Conservation (phyloP, 1,140 invertebrate species). For the Drosophila ohnishii region DNA sequence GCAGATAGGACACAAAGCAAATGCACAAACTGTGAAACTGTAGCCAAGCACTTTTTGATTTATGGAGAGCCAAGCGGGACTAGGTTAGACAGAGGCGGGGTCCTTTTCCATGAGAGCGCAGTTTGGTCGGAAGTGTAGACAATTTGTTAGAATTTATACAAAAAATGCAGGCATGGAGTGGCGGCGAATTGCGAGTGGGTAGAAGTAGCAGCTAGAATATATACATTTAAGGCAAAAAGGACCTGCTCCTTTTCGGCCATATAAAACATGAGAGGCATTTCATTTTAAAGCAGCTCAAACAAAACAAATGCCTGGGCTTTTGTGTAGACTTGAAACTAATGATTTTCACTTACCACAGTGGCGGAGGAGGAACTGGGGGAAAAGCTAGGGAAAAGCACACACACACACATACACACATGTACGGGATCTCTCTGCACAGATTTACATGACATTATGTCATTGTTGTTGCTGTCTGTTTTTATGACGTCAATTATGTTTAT, state of each 20-base stretch:
- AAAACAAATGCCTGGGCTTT: constrained; percentile 77
- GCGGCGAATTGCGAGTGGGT: neutral
- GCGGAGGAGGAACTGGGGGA: neutral
- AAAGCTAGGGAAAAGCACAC: neutral
- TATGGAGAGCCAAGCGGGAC: constrained; percentile 60
- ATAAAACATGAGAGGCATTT: constrained; percentile 78
- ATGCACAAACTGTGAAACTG: constrained; percentile 78
- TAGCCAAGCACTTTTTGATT: constrained; percentile 81
- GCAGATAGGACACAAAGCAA: constrained; percentile 66
- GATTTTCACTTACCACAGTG: constrained; percentile 67
- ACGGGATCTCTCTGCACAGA: constrained; percentile 59
- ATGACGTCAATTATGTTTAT: constrained; percentile 81
- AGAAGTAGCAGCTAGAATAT: neutral
- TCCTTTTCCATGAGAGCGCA: constrained; percentile 31
- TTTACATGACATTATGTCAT: constrained; percentile 80
- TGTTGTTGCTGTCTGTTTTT: constrained; percentile 74
- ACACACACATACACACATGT: neutral
- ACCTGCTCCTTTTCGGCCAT: constrained; percentile 15
- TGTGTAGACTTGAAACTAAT: constrained; percentile 74
- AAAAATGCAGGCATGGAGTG: constrained; percentile 62
- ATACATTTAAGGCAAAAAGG: constrained; percentile 2
- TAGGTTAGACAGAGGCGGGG: constrained; percentile 15
- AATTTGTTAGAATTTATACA: constrained; percentile 81
- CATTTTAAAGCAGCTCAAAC: constrained; percentile 76
- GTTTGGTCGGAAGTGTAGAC: constrained; percentile 75